phyloP scores from a whole-genome alignment of 2,797 vertebrate species.

The Rhinichthys osculus region DNA sequence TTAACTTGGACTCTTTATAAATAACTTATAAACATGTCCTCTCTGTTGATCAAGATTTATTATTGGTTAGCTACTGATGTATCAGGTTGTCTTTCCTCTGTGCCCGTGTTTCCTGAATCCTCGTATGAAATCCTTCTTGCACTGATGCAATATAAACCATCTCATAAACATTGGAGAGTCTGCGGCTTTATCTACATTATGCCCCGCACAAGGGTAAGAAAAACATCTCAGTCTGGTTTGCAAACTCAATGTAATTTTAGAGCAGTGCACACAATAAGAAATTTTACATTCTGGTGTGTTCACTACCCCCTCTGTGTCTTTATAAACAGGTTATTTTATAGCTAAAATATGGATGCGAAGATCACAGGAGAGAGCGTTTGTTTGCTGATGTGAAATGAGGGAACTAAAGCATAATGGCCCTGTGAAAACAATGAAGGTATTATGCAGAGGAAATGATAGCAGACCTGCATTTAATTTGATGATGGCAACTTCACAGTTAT shows the following conservation, averaged over 20 bases:
- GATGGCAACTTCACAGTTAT: slow-evolving; percentile 51
- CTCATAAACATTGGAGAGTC: background rate
- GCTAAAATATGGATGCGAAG: slow-evolving; percentile 44
- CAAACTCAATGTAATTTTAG: slow-evolving; percentile 15
- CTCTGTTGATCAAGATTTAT: background rate
- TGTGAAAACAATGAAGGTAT: slow-evolving; percentile 43
- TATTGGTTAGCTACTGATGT: background rate
- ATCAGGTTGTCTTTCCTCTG: slow-evolving; percentile 1
- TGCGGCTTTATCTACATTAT: slow-evolving; percentile 19
- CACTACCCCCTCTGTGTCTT: slow-evolving; percentile 62
- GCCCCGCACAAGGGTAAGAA: background rate
- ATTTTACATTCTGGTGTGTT: slow-evolving; percentile 39
- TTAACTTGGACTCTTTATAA: background rate
- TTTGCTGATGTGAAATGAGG: slow-evolving; percentile 40
- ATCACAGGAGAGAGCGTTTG: slow-evolving; percentile 36
- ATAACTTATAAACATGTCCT: background rate
- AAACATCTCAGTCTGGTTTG: background rate
- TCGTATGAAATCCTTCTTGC: background rate
- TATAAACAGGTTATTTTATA: slow-evolving; percentile 65
- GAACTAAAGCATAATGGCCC: slow-evolving; percentile 34
- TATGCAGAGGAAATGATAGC: slow-evolving; percentile 36
- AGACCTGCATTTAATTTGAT: slow-evolving; percentile 31
- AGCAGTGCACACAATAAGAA: background rate
- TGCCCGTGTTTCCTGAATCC: slow-evolving; percentile 8
- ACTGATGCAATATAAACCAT: slow-evolving; percentile 4